phyloP scores from a whole-genome alignment of 2,113 vertebrate genomes.

The Perccottus glenii region DNA sequence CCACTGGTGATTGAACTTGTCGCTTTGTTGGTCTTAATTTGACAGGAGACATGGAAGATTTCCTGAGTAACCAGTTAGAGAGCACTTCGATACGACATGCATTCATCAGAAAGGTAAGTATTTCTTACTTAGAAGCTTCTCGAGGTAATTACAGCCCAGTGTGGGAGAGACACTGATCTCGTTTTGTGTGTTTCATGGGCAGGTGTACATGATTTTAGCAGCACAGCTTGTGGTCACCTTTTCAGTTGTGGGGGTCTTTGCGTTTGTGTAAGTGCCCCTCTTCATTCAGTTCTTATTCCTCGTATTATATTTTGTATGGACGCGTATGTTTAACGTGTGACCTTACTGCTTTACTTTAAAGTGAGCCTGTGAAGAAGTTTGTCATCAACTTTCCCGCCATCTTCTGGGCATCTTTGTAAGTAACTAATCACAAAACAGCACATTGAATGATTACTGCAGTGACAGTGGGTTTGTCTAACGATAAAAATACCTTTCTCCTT shows the following conservation, averaged over 20 bases:
- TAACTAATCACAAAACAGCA: conserved; percentile 40
- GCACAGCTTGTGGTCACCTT: conserved; percentile 87
- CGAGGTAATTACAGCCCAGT: not conserved
- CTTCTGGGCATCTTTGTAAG: conserved; percentile 92
- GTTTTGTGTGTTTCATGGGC: conserved; percentile 30
- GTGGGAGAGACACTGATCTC: not conserved
- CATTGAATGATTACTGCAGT: not conserved
- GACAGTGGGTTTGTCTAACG: not conserved
- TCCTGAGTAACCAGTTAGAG: conserved; percentile 78
- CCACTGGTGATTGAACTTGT: not conserved
- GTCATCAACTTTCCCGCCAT: conserved; percentile 80
- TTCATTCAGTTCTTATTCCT: not conserved
- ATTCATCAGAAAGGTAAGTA: conserved; percentile 88
- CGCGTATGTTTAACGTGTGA: not conserved
- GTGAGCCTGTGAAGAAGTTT: conserved; percentile 77
- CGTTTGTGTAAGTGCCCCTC: conserved; percentile 78
- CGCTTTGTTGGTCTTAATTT: conserved; percentile 17
- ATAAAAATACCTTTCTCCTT: conserved; percentile 26
- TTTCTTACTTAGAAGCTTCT: not conserved
- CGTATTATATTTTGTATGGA: not conserved
- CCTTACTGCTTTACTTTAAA: conserved; percentile 52
- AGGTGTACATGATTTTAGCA: conserved; percentile 93
- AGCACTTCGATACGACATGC: conserved; percentile 84
- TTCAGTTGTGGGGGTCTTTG: conserved; percentile 87
- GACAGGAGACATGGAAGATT: conserved; percentile 71